Percentiles rank a stretch among this genome's conserved stretches.
phyloP scores from a whole-genome alignment of 2,113 vertebrate species.

The Dicentrarchus labrax region DNA sequence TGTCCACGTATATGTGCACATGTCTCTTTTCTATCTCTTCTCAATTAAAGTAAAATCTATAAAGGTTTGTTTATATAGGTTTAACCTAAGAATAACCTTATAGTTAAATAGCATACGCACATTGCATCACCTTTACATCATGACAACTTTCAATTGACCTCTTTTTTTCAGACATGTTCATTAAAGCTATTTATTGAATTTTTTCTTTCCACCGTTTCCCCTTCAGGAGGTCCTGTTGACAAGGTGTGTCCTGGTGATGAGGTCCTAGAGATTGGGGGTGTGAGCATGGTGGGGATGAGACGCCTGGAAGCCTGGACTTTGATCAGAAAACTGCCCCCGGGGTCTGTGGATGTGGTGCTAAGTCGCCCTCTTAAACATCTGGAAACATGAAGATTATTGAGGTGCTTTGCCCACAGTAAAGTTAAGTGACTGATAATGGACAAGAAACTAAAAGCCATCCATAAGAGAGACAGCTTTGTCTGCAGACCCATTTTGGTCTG shows the following conservation, averaged over 20 bases:
- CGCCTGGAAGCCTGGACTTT: slow-evolving; percentile 85
- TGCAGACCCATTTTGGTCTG: no score
- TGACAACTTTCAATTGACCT: not conserved
- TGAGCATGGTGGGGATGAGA: slow-evolving; percentile 76
- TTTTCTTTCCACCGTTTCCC: not conserved
- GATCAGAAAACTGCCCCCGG: slow-evolving; percentile 80
- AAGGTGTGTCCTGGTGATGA: slow-evolving; percentile 83
- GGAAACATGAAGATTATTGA: slow-evolving; percentile 46
- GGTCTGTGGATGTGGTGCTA: slow-evolving; percentile 82
- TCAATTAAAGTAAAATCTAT: no score
- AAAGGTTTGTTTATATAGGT: not conserved
- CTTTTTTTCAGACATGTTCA: not conserved
- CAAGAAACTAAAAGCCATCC: not conserved
- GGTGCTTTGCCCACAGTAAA: not conserved
- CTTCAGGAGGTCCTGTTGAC: slow-evolving; percentile 81
- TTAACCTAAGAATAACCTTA: not conserved
- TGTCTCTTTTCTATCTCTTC: no score
- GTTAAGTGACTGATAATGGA: not conserved
- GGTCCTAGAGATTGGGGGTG: slow-evolving; percentile 79
- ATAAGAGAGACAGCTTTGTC: not conserved
- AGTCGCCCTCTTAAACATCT: slow-evolving; percentile 58
- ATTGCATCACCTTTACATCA: not conserved
- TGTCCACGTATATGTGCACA: no score
- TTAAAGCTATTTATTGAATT: not conserved
- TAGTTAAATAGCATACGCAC: not conserved